Evolutionary conservation across 1,140 invertebrate genomes (phyloP), one percentile per base, ranked within the genome.

Genomic region (Ostrea denselamellosa): DNA sequence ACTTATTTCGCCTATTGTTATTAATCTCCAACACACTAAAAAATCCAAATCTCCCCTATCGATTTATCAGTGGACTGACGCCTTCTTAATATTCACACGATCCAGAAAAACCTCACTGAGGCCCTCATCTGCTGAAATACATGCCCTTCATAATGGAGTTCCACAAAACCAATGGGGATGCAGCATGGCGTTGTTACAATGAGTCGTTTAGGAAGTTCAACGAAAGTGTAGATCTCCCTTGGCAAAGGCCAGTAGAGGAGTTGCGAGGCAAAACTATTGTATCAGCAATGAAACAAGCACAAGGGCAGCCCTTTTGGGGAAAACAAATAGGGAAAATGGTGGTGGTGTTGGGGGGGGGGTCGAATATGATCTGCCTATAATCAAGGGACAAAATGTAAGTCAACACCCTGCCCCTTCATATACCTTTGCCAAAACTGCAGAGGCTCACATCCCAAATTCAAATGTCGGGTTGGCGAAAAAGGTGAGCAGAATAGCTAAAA

Each of bases 171-270:
- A 8, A 56, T 56, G 54, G 54, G 17, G 54, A 56, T 56, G 17
- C 65, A 22, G 62, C 87, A 51, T 85, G 68, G 25, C 12, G 56
- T 8, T 62, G 7, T 10, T 88, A 88, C 22, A 84, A 88, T 65
- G 84, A 88, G 77, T 56, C 84, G 0, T 88, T 88, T 28, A 83
- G 87, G 19, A 34, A 25, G 22, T 52, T 88, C 17, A 12, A 84
- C 2, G 53, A 56, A 28, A 34, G 54, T 8, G 22, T 58, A 28
- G 17, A 28, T 9, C 44, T 25, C 10, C 84, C 84, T 77, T 88
- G 87, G 84, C 84, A 88, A 85, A 68, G 53, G 19, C 28, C 56
- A 14, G 54, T 85, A 9, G 81, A 68, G n/a, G 81, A 87, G 44
- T 44, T 87, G 12, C 10, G 71, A 0, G 14, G 14, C 8, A 87